phyloP scores from a whole-genome alignment of 2,888 invertebrate species.

The Bellardia bayeri region DNA sequence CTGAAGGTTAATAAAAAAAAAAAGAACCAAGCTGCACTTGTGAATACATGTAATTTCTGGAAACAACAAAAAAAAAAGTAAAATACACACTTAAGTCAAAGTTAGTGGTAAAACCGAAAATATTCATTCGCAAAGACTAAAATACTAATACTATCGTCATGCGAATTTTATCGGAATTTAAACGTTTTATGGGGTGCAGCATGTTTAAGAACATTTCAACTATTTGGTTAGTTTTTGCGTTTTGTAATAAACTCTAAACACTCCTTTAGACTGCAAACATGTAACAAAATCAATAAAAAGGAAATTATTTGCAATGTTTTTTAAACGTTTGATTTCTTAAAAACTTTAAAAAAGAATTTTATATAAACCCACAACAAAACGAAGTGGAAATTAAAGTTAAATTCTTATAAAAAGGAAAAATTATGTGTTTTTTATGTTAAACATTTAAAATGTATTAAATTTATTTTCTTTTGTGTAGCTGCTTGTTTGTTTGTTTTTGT shows the following conservation, averaged over 20 bases:
- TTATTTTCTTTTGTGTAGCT: conserved; percentile 23
- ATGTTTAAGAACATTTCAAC: conserved; percentile 12
- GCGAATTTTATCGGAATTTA: not conserved
- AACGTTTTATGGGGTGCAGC: conserved; percentile 26
- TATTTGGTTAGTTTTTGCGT: not conserved
- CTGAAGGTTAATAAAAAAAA: conserved; percentile 7
- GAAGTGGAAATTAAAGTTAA: conserved; percentile 25
- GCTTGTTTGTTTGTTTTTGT: not conserved
- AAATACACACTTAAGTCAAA: conserved; percentile 36
- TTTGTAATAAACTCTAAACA: conserved; percentile 14
- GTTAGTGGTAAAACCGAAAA: conserved; percentile 16
- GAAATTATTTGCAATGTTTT: conserved; percentile 29
- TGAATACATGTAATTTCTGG: not conserved
- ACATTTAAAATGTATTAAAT: conserved; percentile 45
- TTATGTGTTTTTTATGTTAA: not conserved
- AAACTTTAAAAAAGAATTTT: not conserved
- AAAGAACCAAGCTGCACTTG: conserved; percentile 1
- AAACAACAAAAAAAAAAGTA: conserved; percentile 20
- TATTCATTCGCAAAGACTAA: not conserved
- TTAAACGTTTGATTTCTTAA: conserved; percentile 26
- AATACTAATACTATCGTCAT: not conserved
- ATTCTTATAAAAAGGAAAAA: conserved; percentile 11
- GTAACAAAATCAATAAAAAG: conserved; percentile 28
- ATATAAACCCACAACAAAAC: not conserved
- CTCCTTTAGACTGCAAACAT: not conserved